Evolutionary conservation across 2,888 invertebrate genomes (phyloP).

Genomic region (Cheilosia vernalis): DNA sequence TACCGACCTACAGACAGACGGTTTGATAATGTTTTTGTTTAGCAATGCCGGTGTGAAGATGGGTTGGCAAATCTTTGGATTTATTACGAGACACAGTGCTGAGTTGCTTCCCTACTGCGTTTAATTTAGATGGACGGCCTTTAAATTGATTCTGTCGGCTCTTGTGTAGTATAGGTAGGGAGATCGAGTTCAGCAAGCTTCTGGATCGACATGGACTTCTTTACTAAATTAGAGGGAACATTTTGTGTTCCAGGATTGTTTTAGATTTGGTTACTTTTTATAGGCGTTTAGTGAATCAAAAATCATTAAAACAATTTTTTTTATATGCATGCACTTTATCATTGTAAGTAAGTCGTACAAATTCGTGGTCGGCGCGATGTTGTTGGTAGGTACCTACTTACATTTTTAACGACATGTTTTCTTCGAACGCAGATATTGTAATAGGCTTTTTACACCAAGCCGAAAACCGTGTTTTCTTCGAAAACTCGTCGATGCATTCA

Average conservation of each 20-base stretch:
- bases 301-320: too few relatives aligned
- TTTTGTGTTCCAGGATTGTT: background rate
- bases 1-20: background rate
- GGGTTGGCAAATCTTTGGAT: constrained; percentile 35
- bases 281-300: too few relatives aligned
- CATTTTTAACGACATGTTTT: too few relatives aligned
- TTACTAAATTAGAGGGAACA: background rate
- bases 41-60: constrained; percentile 13
- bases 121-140: constrained; percentile 51
- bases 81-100: constrained; percentile 47
- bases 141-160: constrained; percentile 43
- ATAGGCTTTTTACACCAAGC: too few relatives aligned
- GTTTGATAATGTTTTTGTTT: constrained; percentile 11
- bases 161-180: background rate
- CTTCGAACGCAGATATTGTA: too few relatives aligned
- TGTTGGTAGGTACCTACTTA: too few relatives aligned
- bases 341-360: too few relatives aligned
- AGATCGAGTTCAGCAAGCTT: constrained; percentile 7
- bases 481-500: too few relatives aligned
- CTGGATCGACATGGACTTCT: background rate
- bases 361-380: too few relatives aligned
- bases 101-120: constrained; percentile 18
- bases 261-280: background rate
- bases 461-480: too few relatives aligned
- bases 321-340: too few relatives aligned